Evolutionary conservation across 2,888 invertebrate genomes (phyloP), one percentile per base, ranked within the genome.

Genomic region (Nomada ferruginata): DNA sequence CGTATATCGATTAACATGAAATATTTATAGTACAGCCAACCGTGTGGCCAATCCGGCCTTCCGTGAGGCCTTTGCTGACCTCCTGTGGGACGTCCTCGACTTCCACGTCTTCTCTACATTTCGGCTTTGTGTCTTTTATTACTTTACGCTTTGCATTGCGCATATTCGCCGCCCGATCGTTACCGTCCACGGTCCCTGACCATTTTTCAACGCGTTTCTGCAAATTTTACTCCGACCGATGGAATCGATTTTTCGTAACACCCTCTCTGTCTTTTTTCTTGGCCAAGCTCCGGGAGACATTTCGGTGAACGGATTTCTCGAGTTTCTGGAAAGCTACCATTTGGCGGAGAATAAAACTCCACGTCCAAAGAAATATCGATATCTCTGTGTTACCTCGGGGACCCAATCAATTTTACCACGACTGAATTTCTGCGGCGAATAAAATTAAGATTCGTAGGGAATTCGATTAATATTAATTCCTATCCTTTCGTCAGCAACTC

Each of bases 1-100:
- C 81, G 79, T 87, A 82, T 90, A 91, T 91, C 90, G 91, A 91
- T 90, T 89, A 86, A 87, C 85, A 88, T 89, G 88, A 89, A 91
- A 90, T 90, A 91, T 91, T 90, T 89, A 91, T 90, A 90, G 89
- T 86, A 76, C 82, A 65, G 81, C 60, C 71, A 78, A 66, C 84
- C 80, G 69, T 63, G 82, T 73, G 79, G 81, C 77, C 83, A 84
- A 84, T 87, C 85, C 85, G 83, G 83, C 85, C 87, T 86, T 86
- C 84, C 86, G 84, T 66, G 50, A 71, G 79, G 72, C 76, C 74
- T 84, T 76, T 68, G 55, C 75, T 79, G 82, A 84, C 83, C 83
- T 82, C 82, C 83, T 71, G 57, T 36, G 76, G 76, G 72, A 79
- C 76, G 72, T 76, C 79, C 82, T 79, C 84, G 77, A 83, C 83